Percentiles rank a stretch among this genome's conserved stretches.
Evolutionary conservation across 2,797 vertebrate genomes (phyloP).

Genomic region (Pantherophis vulpinus): DNA sequence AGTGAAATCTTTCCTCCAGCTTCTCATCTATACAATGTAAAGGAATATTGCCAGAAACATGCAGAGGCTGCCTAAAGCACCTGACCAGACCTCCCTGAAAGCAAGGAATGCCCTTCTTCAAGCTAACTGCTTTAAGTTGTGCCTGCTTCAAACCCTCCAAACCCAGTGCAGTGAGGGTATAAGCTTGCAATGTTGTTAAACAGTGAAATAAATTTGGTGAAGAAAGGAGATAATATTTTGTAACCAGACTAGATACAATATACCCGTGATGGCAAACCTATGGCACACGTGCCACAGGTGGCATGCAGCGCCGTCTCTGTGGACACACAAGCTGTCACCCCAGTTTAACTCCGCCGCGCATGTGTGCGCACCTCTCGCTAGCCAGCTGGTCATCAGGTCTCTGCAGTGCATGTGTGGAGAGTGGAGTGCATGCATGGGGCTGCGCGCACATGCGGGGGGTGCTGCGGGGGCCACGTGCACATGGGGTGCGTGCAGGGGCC

Average conservation of each 20-base stretch:
- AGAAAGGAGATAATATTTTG: background rate
- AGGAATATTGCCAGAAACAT: background rate
- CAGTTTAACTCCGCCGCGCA: no score
- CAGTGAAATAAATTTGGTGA: background rate
- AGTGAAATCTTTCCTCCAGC: background rate
- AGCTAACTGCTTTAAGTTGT: background rate
- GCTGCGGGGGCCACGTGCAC: no score
- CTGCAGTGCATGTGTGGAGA: no score
- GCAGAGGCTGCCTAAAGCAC: conserved; percentile 3
- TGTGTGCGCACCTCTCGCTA: no score
- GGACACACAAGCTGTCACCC: no score
- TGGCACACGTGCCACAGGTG: no score
- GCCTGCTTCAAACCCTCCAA: background rate
- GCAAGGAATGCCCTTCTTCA: background rate
- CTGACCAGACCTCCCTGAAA: conserved; percentile 19
- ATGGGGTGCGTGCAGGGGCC: no score
- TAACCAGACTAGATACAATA: conserved; percentile 4
- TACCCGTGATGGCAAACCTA: no score
- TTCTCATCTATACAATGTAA: background rate
- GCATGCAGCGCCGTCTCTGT: no score
- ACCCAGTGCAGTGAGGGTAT: background rate
- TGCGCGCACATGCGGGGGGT: no score
- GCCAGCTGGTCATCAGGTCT: no score
- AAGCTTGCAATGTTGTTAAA: background rate
- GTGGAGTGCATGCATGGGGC: no score